These are phyloP conservation scores for Larimichthys polyactis DNA, from an alignment of 2,113 vertebrate species.

Conservation along the genomic window DNA sequence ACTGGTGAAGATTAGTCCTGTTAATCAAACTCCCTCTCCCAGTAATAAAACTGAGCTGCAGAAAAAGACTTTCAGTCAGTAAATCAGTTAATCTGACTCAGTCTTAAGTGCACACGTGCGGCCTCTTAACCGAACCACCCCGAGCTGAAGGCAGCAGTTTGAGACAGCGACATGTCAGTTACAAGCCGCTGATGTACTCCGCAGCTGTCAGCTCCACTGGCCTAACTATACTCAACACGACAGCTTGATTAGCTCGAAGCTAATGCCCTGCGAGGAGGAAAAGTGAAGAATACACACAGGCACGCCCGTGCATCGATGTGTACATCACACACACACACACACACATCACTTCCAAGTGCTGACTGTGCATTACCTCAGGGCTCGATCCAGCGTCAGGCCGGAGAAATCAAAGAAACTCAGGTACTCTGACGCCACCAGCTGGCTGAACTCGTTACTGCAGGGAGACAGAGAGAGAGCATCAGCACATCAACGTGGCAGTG, in stretches of 20 bases:
- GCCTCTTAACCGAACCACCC: neutral
- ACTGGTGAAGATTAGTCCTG: no score
- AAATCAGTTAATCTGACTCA: neutral
- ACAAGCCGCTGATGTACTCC: constrained; percentile 12
- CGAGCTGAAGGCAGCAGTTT: constrained; percentile 33
- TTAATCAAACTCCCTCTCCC: neutral
- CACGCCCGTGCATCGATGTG: neutral
- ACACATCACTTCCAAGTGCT: constrained; percentile 33
- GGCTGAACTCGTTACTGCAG: constrained; percentile 88
- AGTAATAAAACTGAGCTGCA: neutral
- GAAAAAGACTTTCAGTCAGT: neutral
- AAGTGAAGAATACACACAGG: neutral
- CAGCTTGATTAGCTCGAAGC: constrained; percentile 53
- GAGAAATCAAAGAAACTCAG: constrained; percentile 88
- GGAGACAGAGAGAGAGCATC: constrained; percentile 29
- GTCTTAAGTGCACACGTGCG: constrained; percentile 6
- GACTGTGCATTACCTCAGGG: constrained; percentile 81
- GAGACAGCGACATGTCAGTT: constrained; percentile 51
- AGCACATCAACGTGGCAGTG: constrained; percentile 16
- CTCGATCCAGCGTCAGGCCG: constrained; percentile 84
- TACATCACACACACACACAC: constrained; percentile 27
- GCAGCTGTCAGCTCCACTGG: constrained; percentile 42
- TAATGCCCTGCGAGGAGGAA: constrained; percentile 39
- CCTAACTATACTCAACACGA: constrained; percentile 36
- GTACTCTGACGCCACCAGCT: constrained; percentile 88